phyloP scores from a whole-genome alignment of 2,888 invertebrate genomes.

The Aleiodes alternator region DNA sequence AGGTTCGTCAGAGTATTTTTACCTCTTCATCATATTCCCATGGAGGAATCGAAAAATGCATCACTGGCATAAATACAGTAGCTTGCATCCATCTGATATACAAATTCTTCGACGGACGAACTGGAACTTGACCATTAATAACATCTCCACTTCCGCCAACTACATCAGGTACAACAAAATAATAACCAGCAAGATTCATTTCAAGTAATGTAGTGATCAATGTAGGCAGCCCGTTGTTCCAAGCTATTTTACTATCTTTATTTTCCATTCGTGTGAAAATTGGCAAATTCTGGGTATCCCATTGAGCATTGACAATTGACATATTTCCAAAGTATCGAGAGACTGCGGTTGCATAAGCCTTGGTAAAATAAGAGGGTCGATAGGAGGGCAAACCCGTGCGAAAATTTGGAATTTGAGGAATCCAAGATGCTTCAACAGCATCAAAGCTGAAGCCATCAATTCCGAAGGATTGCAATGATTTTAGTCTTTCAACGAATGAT shows the following conservation, averaged over 20 bases:
- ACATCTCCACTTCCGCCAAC: slow-evolving; percentile 83
- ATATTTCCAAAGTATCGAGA: slow-evolving; percentile 79
- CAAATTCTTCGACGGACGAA: slow-evolving; percentile 77
- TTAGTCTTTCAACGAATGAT: slow-evolving; percentile 78
- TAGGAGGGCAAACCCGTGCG: slow-evolving; percentile 76
- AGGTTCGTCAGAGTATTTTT: too few relatives aligned
- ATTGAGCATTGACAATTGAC: slow-evolving; percentile 84
- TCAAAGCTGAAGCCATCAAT: slow-evolving; percentile 89
- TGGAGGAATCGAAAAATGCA: slow-evolving; percentile 88
- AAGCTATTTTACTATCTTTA: slow-evolving; percentile 84
- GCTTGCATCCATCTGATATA: slow-evolving; percentile 89
- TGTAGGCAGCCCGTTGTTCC: slow-evolving; percentile 83
- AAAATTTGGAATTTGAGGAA: slow-evolving; percentile 80
- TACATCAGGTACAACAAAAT: slow-evolving; percentile 88
- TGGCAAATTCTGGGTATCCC: slow-evolving; percentile 82
- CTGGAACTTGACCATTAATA: slow-evolving; percentile 74
- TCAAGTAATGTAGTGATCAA: slow-evolving; percentile 84
- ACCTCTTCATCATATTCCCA: slow-evolving; percentile 84
- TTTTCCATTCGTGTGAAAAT: slow-evolving; percentile 87
- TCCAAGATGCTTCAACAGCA: slow-evolving; percentile 86
- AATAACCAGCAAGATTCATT: slow-evolving; percentile 77
- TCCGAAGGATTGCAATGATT: slow-evolving; percentile 79
- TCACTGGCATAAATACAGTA: slow-evolving; percentile 85
- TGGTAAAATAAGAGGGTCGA: slow-evolving; percentile 79
- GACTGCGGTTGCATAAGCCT: slow-evolving; percentile 78